These are phyloP conservation scores for Rhinopomastus cyanomelas DNA, from an alignment of 2,113 vertebrate species.

Conservation along the genomic window DNA sequence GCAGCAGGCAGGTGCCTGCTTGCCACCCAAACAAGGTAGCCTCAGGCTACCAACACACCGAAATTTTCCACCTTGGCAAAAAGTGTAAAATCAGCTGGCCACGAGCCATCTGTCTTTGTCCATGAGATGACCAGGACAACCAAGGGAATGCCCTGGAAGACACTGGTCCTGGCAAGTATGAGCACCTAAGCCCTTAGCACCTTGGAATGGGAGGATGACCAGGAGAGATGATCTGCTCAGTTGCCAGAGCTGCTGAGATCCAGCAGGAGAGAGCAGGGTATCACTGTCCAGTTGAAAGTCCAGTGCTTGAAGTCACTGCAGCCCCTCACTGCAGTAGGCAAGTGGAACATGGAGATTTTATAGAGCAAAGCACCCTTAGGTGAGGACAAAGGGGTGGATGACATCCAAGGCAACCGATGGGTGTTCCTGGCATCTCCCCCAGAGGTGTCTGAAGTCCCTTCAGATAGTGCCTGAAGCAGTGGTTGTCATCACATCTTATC, in stretches of 20 bases:
- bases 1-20: not conserved
- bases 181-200: not conserved
- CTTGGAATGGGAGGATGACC: not conserved
- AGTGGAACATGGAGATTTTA: not conserved
- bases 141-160: not conserved
- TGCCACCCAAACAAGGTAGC: not conserved
- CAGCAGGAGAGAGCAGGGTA: not conserved
- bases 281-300: not conserved
- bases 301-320: not conserved
- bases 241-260: not conserved
- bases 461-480: not conserved
- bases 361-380: not conserved
- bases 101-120: not conserved
- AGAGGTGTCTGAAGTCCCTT: not conserved
- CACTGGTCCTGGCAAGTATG: not conserved
- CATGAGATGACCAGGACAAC: not conserved
- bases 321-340: not conserved
- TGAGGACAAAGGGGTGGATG: not conserved
- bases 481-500: not conserved
- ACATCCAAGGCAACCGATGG: not conserved
- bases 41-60: not conserved
- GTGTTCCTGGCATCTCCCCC: not conserved
- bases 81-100: not conserved
- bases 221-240: not conserved
- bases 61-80: not conserved